Conservation (phyloP, 2,113 vertebrate genomes). For the Paedocypris sp. region DNA sequence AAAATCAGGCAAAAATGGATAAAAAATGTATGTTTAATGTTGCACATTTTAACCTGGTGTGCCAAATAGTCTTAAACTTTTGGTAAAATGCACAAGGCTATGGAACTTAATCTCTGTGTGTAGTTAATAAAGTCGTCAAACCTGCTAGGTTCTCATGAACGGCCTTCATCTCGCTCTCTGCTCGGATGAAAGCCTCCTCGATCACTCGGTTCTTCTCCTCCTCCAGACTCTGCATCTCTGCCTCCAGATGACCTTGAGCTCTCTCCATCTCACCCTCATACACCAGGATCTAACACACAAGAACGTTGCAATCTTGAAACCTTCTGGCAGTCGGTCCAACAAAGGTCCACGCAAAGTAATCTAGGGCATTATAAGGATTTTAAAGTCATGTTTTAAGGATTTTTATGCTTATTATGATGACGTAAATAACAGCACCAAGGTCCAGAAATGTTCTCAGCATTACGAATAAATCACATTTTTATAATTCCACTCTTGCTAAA, state of each 20-base stretch:
- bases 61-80: no score
- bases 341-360: no score
- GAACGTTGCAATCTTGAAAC: slow-evolving; percentile 1
- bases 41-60: no score
- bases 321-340: neutral
- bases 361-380: no score
- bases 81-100: neutral
- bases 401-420: no score
- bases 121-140: slow-evolving; percentile 38
- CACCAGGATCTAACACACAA: slow-evolving; percentile 64
- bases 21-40: no score
- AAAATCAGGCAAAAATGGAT: no score
- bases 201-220: slow-evolving; percentile 90
- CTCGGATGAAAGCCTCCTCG: slow-evolving; percentile 80
- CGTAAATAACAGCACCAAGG: no score
- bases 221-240: slow-evolving; percentile 84
- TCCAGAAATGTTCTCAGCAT: no score
- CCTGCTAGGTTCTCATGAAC: slow-evolving; percentile 95
- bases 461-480: no score
- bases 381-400: no score
- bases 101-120: neutral
- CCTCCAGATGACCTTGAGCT: slow-evolving; percentile 78
- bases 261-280: slow-evolving; percentile 82
- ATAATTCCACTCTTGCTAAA: no score
- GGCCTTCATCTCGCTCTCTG: slow-evolving; percentile 91